Conservation (phyloP, 2,113 vertebrate genomes). For the Psilopsiagon aymara region DNA sequence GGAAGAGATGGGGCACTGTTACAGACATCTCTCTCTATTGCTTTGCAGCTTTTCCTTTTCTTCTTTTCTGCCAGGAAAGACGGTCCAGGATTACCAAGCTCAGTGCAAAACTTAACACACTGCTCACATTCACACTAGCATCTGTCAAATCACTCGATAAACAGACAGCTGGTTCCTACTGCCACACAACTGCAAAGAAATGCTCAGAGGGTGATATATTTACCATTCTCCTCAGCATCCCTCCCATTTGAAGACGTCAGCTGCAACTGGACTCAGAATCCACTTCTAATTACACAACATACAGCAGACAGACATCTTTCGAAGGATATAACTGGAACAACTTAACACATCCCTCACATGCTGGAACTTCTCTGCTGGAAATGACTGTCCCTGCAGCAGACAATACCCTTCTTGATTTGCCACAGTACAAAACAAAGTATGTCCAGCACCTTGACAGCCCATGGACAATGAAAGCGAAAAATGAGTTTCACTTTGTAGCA, state of each 20-base stretch:
- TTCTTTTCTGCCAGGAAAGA: constrained; percentile 11
- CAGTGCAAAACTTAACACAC: neutral
- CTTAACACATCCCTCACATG: neutral
- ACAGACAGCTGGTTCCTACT: neutral
- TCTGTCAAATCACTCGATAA: neutral
- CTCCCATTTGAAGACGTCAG: neutral
- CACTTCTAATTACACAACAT: neutral
- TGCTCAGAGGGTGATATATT: neutral
- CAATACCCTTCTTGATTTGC: neutral
- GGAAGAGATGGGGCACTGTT: neutral
- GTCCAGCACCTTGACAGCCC: neutral
- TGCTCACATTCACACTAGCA: neutral
- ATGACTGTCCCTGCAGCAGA: neutral
- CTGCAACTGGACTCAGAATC: neutral
- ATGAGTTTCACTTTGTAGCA: neutral
- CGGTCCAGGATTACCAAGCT: neutral
- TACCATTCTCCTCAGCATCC: neutral
- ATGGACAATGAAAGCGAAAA: neutral
- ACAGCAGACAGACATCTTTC: neutral
- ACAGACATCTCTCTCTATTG: neutral
- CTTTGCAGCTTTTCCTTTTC: constrained; percentile 27
- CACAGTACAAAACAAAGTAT: neutral
- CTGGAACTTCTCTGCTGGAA: neutral
- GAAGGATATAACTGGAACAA: neutral
- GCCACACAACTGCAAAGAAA: neutral